A percentile compares a stretch with the other conserved stretches of the same genome.
These are phyloP conservation scores for Drosophila lutescens DNA, from an alignment of 2,888 invertebrate genomes.

Conservation along the genomic window DNA sequence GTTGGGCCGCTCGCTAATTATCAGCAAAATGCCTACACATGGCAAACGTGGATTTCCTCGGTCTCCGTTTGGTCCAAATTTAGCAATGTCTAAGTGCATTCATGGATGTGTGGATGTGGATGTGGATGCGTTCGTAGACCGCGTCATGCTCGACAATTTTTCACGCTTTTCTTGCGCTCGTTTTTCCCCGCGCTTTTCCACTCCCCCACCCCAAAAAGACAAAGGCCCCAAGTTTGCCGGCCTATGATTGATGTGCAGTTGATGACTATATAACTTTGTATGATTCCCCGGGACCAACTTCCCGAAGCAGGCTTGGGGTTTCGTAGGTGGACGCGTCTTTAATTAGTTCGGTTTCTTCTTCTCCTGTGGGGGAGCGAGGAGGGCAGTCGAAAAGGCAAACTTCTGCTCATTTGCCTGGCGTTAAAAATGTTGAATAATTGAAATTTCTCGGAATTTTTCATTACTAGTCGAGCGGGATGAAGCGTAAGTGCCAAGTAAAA, in stretches of 20 bases:
- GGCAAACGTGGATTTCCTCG: slow-evolving; percentile 32
- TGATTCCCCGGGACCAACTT: slow-evolving; percentile 50
- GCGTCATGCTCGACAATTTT: slow-evolving; percentile 79
- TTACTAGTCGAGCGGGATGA: slow-evolving; percentile 55
- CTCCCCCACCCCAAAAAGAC: slow-evolving; percentile 30
- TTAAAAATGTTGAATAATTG: slow-evolving; percentile 78
- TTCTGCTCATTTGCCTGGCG: slow-evolving; percentile 68
- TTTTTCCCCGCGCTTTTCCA: slow-evolving; percentile 16
- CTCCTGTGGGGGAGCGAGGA: neutral
- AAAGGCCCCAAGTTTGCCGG: slow-evolving; percentile 53
- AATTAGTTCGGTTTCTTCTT: slow-evolving; percentile 66
- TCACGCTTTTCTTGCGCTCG: slow-evolving; percentile 73
- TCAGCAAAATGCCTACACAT: slow-evolving; percentile 75
- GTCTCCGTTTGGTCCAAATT: slow-evolving; percentile 61
- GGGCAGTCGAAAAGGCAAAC: slow-evolving; percentile 16
- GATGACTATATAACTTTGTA: slow-evolving; percentile 82
- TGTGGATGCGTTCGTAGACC: slow-evolving; percentile 45
- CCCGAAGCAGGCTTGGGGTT: slow-evolving; percentile 17
- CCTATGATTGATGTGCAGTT: slow-evolving; percentile 81
- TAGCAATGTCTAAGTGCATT: slow-evolving; percentile 67
- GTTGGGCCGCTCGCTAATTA: slow-evolving; percentile 61
- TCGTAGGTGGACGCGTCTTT: slow-evolving; percentile 78
- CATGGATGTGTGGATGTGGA: slow-evolving; percentile 40
- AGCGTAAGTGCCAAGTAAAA: slow-evolving; percentile 42
- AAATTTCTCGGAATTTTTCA: slow-evolving; percentile 76